Conservation (phyloP, 1,140 invertebrate species). For the Nylanderia fulva region DNA sequence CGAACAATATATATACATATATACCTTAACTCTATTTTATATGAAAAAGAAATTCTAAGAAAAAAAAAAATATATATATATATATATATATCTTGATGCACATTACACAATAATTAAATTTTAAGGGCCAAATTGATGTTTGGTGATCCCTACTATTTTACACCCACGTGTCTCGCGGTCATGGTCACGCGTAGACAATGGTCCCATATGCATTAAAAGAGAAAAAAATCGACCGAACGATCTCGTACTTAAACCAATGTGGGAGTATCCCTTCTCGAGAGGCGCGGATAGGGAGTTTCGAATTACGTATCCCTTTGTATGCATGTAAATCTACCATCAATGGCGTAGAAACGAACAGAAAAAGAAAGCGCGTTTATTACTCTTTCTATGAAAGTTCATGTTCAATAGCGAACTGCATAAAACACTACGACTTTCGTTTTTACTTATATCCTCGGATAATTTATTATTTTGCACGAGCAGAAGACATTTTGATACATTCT, state of each 20-base stretch:
- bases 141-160: background rate
- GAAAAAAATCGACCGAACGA: slow-evolving; percentile 8
- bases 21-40: no score
- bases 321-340: slow-evolving; percentile 51
- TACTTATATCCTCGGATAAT: background rate
- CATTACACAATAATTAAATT: background rate
- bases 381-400: background rate
- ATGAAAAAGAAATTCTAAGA: no score
- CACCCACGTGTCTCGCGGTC: slow-evolving; percentile 50
- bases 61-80: no score
- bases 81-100: no score
- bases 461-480: background rate
- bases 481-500: background rate
- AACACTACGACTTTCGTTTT: slow-evolving; percentile 9
- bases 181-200: slow-evolving; percentile 66
- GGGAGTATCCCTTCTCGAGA: slow-evolving; percentile 49
- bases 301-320: slow-evolving; percentile 46
- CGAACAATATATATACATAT: no score
- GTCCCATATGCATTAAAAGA: slow-evolving; percentile 57
- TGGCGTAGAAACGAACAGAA: slow-evolving; percentile 29
- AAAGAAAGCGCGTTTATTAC: background rate
- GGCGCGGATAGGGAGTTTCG: slow-evolving; percentile 19
- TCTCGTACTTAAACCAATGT: slow-evolving; percentile 28
- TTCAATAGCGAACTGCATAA: background rate
- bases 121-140: slow-evolving; percentile 18